These are phyloP conservation scores for Acanthosepion esculentum DNA, from an alignment of 2,888 invertebrate species.

Conservation along the genomic window DNA sequence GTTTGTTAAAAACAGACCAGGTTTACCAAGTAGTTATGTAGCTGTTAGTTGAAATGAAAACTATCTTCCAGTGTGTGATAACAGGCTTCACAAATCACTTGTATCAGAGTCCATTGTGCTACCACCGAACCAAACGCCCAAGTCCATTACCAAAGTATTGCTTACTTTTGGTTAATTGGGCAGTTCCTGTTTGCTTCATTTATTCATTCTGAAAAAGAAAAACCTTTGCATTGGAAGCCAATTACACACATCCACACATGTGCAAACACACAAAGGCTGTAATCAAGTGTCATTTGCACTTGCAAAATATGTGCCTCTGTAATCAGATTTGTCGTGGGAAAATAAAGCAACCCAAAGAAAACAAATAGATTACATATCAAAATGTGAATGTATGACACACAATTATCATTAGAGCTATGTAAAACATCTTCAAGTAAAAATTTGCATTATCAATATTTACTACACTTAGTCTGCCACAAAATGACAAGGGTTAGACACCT, in stretches of 20 bases:
- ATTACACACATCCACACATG: not conserved
- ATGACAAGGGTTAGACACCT: too few relatives aligned
- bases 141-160: too few relatives aligned
- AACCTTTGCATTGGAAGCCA: not conserved
- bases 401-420: not conserved
- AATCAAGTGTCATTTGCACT: not conserved
- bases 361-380: slow-evolving; percentile 2
- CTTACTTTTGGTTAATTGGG: not conserved
- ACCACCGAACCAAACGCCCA: too few relatives aligned
- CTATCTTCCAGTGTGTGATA: too few relatives aligned
- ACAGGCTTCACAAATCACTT: too few relatives aligned
- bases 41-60: too few relatives aligned
- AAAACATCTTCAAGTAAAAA: not conserved
- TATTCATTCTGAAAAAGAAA: not conserved
- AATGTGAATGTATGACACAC: not conserved
- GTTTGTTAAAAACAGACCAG: too few relatives aligned
- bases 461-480: too few relatives aligned
- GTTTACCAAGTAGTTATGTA: too few relatives aligned
- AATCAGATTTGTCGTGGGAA: not conserved
- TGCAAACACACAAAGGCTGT: not conserved
- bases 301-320: not conserved
- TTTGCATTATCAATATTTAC: not conserved
- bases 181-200: not conserved
- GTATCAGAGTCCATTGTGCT: too few relatives aligned
- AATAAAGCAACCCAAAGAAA: not conserved